Evolutionary conservation across 2,113 vertebrate species (phyloP).

Genomic region (Leuciscus idus): DNA sequence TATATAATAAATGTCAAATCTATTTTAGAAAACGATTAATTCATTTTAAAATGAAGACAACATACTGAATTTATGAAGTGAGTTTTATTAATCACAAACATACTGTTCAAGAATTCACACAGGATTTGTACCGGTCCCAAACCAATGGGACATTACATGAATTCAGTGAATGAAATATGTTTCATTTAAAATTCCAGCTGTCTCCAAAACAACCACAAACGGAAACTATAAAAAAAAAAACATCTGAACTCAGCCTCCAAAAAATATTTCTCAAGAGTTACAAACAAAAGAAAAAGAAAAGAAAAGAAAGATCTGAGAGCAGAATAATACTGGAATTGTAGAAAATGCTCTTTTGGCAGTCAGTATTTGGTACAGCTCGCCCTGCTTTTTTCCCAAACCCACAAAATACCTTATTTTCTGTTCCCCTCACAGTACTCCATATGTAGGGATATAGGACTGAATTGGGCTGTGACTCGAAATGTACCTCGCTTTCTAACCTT

Average conservation of each 20-base stretch:
- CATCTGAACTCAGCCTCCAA: constrained; percentile 12
- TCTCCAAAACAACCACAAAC: constrained; percentile 40
- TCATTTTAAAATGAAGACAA: constrained; percentile 12
- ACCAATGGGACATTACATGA: constrained; percentile 59
- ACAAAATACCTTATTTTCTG: background rate
- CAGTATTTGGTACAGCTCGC: constrained; percentile 44
- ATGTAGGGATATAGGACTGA: background rate
- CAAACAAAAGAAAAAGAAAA: background rate
- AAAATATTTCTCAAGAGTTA: background rate
- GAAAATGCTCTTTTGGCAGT: constrained; percentile 52
- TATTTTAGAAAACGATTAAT: background rate
- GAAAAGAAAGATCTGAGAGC: constrained; percentile 2
- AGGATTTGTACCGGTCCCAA: constrained; percentile 59
- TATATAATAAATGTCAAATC: background rate
- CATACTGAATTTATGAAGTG: constrained; percentile 63
- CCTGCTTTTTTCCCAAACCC: constrained; percentile 34
- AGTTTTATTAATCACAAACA: constrained; percentile 81
- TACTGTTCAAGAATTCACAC: constrained; percentile 72
- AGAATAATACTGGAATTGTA: constrained; percentile 38
- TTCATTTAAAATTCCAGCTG: constrained; percentile 30
- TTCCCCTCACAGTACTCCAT: constrained; percentile 9
- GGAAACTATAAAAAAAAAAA: constrained; percentile 26
- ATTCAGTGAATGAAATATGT: constrained; percentile 58
- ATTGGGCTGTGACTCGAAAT: constrained; percentile 1
- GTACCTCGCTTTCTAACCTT: constrained; percentile 24